Base-by-base conservation (phyloP, 2,888 invertebrate genomes). In the Acleris literana region DNA sequence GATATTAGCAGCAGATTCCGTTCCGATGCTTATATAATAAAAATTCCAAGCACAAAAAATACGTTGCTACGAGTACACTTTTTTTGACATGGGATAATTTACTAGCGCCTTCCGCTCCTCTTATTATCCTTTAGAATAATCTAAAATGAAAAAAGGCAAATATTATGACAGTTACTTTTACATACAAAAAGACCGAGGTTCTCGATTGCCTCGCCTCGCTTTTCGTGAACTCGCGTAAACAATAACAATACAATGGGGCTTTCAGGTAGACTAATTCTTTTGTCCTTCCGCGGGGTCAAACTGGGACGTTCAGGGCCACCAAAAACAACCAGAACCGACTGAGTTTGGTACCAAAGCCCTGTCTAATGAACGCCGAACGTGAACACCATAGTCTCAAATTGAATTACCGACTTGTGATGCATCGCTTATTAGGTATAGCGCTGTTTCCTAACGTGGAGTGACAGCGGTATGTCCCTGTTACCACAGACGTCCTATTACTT, bases 241-340 rank as follows among this genome's bases (percentile, higher is more conserved):
- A 87, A 86, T 84, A 84, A 82, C 80, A 76, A 76, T 76, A 88
- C 88, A 89, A 88, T 84, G 70, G 85, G 70, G 86, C 87, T 89
- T 87, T 89, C 85, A 88, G 79, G 82, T 82, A 80, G 75, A 79
- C 82, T 77, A 79, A 73, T 69, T 80, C 84, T 80, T 87, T 90
- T 88, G 88, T 90, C 79, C 82, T 79, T 70, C 72, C 70, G 62
- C 63, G 68, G 70, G 71, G 74, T 17, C n/a, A 17, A 17, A 6
- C 46, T n/a, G 46, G 46, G 13, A n/a, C 46, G 46, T 46, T 17
- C 16, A 46, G 46, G 46, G 46, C n/a, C 7, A n/a, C 46, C 46
- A 18, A 44, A 46, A 5, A 33, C 17, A n/a, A 29, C 17, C 1
- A 49, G 49, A 33, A 9, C 5, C 33, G 11, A 3, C 48, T 11